Percentiles rank a stretch among this genome's conserved stretches.
These are phyloP conservation scores for Diadromus collaris DNA, from an alignment of 2,888 invertebrate species.

Conservation along the genomic window DNA sequence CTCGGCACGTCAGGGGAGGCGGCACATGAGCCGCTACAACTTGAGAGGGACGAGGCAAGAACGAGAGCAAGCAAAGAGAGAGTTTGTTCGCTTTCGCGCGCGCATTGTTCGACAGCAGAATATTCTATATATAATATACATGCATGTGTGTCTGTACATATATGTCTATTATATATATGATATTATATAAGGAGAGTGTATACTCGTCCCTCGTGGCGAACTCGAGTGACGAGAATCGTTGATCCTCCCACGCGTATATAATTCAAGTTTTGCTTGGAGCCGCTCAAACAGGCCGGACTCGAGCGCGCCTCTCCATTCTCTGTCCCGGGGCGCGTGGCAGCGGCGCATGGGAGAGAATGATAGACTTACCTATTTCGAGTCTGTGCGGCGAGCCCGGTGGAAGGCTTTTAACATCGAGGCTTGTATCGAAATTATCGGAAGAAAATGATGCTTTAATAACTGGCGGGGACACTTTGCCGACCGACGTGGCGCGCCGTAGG, in stretches of 20 bases:
- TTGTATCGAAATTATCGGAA: not conserved
- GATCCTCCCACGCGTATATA: slow-evolving; percentile 57
- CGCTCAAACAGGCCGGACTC: slow-evolving; percentile 13
- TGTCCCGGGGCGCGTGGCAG: slow-evolving; percentile 35
- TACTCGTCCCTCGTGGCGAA: slow-evolving; percentile 57
- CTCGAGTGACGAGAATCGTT: slow-evolving; percentile 57
- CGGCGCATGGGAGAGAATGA: too few species aligned
- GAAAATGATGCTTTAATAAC: not conserved
- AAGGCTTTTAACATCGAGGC: not conserved
- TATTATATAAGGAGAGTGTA: slow-evolving; percentile 22
- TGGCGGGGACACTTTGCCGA: too few species aligned
- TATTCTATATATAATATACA: not conserved
- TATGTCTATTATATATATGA: too few species aligned
- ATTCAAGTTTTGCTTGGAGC: slow-evolving; percentile 54
- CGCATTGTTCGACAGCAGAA: slow-evolving; percentile 49
- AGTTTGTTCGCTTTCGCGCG: slow-evolving; percentile 46
- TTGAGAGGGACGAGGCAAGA: slow-evolving; percentile 22
- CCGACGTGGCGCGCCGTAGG: too few species aligned
- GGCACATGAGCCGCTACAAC: slow-evolving; percentile 31
- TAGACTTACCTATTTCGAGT: too few species aligned
- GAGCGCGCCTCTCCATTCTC: not conserved
- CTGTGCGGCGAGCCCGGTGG: not conserved
- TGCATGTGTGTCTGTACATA: not conserved
- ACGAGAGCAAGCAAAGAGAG: slow-evolving; percentile 33
- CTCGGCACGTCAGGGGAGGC: slow-evolving; percentile 26